Conservation (phyloP, 2,888 invertebrate species). For the Brachypterus glaber region DNA sequence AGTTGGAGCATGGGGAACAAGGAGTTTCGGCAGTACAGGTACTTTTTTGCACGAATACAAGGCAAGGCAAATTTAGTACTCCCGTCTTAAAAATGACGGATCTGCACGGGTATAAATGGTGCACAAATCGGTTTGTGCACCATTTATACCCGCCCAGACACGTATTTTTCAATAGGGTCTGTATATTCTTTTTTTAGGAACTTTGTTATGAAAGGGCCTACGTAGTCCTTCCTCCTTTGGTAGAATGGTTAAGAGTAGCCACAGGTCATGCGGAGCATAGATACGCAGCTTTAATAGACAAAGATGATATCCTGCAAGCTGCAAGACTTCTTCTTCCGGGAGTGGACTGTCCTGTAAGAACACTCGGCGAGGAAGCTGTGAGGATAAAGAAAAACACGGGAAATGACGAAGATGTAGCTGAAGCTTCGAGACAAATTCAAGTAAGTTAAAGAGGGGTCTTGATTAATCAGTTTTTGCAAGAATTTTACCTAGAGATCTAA, state of each 20-base stretch:
- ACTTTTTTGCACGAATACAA: slow-evolving; percentile 3
- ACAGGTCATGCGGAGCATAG: slow-evolving; percentile 76
- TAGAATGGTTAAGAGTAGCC: slow-evolving; percentile 83
- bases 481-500: no score
- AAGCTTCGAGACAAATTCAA: slow-evolving; percentile 38
- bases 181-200: slow-evolving; percentile 43
- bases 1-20: slow-evolving; percentile 46
- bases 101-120: no score
- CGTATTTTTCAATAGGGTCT: not conserved
- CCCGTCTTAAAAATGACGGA: no score
- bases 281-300: slow-evolving; percentile 60
- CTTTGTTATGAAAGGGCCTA: slow-evolving; percentile 81
- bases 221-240: slow-evolving; percentile 77
- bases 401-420: slow-evolving; percentile 35
- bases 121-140: no score
- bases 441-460: no score
- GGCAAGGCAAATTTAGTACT: slow-evolving; percentile 3
- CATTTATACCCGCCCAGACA: no score
- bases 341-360: slow-evolving; percentile 78
- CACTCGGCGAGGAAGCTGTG: slow-evolving; percentile 53
- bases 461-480: no score
- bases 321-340: slow-evolving; percentile 77
- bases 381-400: slow-evolving; percentile 37
- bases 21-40: slow-evolving; percentile 34
- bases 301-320: slow-evolving; percentile 82